phyloP scores from a whole-genome alignment of 2,797 vertebrate genomes.

The Sitta carolinensis region DNA sequence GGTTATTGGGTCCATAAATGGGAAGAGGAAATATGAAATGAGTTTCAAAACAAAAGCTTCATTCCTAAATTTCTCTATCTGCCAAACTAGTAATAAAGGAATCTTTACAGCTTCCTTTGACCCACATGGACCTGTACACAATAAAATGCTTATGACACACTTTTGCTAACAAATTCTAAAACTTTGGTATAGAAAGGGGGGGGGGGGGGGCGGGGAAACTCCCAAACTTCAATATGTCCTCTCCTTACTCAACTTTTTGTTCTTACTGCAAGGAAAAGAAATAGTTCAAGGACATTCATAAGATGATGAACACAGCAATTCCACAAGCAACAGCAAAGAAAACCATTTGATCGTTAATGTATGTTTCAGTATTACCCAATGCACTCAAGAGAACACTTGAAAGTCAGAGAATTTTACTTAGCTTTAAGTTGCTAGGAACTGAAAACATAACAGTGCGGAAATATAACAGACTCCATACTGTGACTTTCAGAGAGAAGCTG shows the following conservation, averaged over 20 bases:
- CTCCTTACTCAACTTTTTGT: background rate
- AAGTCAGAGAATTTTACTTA: background rate
- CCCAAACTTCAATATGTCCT: background rate
- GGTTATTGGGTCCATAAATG: background rate
- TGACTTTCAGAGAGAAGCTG: background rate
- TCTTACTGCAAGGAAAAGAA: background rate
- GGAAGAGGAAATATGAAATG: background rate
- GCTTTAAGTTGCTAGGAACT: background rate
- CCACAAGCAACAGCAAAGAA: background rate
- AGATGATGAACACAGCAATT: background rate
- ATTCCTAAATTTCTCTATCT: background rate
- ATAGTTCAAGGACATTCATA: background rate
- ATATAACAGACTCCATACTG: background rate
- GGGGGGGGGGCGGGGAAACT: accelerated
- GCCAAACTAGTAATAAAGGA: background rate
- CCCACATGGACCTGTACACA: background rate
- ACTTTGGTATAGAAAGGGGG: background rate
- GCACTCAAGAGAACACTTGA: background rate
- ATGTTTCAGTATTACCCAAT: background rate
- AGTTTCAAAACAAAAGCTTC: background rate
- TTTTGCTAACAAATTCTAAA: background rate
- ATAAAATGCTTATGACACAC: background rate
- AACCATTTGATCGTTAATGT: background rate
- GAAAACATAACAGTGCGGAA: background rate
- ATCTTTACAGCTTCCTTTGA: background rate